Percentiles rank a stretch among this genome's conserved stretches.
These are phyloP conservation scores for Bellardia bayeri DNA, from an alignment of 2,888 invertebrate genomes.

Conservation along the genomic window DNA sequence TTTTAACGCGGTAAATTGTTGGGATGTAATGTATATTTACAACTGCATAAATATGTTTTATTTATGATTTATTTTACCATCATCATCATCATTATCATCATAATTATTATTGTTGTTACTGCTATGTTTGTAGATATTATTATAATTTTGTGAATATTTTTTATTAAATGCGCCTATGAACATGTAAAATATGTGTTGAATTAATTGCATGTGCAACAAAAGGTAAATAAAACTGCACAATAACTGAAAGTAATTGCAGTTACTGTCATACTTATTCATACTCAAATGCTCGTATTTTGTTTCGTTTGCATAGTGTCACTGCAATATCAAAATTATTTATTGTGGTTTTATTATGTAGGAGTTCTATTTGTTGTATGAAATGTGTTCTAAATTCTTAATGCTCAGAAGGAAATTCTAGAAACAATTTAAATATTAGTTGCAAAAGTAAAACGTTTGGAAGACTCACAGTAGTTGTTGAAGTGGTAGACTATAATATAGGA, in stretches of 20 bases:
- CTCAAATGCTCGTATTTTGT: conserved; percentile 17
- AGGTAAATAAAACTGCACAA: conserved; percentile 28
- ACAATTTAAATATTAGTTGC: too few relatives aligned
- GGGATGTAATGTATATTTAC: conserved; percentile 21
- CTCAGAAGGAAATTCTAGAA: too few relatives aligned
- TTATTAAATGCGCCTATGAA: background rate
- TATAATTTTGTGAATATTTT: conserved; percentile 25
- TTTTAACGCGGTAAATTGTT: conserved; percentile 20
- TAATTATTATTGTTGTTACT: conserved; percentile 12
- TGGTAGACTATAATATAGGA: too few relatives aligned
- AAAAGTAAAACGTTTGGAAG: too few relatives aligned
- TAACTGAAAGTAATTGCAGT: conserved; percentile 42
- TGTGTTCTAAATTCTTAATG: background rate
- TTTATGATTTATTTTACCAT: conserved; percentile 33
- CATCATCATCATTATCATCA: background rate
- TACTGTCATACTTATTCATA: background rate
- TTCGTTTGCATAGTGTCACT: conserved; percentile 32
- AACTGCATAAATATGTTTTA: conserved; percentile 32
- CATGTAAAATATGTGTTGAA: conserved; percentile 13
- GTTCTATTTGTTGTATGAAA: background rate
- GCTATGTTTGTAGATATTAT: conserved; percentile 7
- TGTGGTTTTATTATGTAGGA: conserved; percentile 52
- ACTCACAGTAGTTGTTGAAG: too few relatives aligned
- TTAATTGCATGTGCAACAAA: conserved; percentile 44
- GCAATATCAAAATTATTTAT: conserved; percentile 29